A percentile compares a stretch with the other conserved stretches of the same genome.
Conservation (phyloP, 2,888 invertebrate species). For the Artemia sinica region DNA sequence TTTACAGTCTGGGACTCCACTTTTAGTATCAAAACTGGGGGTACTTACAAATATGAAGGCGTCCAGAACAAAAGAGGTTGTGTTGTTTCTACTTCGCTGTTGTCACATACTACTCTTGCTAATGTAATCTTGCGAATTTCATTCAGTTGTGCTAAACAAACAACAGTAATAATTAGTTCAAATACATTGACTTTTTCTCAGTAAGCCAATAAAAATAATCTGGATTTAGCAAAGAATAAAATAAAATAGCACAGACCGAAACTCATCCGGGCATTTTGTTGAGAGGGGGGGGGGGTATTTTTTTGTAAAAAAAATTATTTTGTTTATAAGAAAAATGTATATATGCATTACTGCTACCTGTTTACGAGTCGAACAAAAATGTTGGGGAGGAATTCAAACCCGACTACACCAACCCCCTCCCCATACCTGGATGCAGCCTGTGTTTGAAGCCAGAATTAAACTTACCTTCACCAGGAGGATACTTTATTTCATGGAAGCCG, state of each 20-base stretch:
- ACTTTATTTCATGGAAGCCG: no score
- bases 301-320: neutral
- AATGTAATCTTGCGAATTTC: slow-evolving; percentile 28
- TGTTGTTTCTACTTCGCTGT: slow-evolving; percentile 26
- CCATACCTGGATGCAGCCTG: no score
- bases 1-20: no score
- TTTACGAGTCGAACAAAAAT: no score
- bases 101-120: slow-evolving; percentile 27
- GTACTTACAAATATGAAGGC: slow-evolving; percentile 25
- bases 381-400: no score
- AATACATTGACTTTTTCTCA: neutral
- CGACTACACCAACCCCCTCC: no score
- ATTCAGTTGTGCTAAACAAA: slow-evolving; percentile 27
- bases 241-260: neutral
- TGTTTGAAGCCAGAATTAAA: no score
- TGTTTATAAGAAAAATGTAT: no score
- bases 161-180: neutral
- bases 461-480: no score
- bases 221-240: slow-evolving; percentile 15
- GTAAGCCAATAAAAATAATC: neutral
- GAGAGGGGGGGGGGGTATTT: neutral
- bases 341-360: no score
- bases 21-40: no score
- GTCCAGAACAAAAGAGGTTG: slow-evolving; percentile 27
- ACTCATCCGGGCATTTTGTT: neutral